Conservation (phyloP, 2,888 invertebrate genomes). For the Beris chalybata region DNA sequence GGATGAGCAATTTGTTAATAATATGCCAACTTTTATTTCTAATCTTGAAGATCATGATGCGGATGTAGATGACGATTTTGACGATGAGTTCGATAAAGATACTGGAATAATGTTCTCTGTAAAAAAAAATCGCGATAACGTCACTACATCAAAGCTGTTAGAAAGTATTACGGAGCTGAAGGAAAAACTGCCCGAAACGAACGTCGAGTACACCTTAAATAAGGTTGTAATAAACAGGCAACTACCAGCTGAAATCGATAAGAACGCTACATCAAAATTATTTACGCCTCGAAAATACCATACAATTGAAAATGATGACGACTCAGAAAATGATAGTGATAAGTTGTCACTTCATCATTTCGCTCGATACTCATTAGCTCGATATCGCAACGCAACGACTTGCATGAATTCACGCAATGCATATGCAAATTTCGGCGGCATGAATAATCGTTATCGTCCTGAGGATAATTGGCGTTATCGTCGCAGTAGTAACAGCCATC, state of each 20-base stretch:
- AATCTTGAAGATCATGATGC: conserved; percentile 31
- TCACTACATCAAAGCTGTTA: conserved; percentile 43
- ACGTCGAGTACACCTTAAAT: conserved; percentile 13
- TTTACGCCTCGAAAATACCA: background rate
- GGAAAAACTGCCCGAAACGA: conserved; percentile 51
- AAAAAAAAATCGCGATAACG: conserved; percentile 27
- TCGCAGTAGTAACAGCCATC: conserved; percentile 42
- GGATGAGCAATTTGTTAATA: conserved; percentile 5
- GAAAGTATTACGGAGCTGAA: conserved; percentile 56
- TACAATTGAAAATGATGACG: conserved; percentile 26
- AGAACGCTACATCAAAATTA: conserved; percentile 6
- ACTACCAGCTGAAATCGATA: background rate
- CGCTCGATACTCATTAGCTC: conserved; percentile 3
- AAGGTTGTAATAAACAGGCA: no score
- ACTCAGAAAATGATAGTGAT: conserved; percentile 37
- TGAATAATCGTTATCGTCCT: conserved; percentile 35
- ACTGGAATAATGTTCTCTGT: conserved; percentile 23
- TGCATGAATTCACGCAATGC: background rate
- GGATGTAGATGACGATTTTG: conserved; percentile 35
- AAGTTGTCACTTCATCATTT: conserved; percentile 33
- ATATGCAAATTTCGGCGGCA: conserved; percentile 16
- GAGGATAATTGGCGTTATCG: conserved; percentile 54
- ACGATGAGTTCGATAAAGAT: conserved; percentile 12
- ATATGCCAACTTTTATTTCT: conserved; percentile 8
- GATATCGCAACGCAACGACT: no score